These are phyloP conservation scores for Melanotaenia boesemani DNA, from an alignment of 2,797 vertebrate genomes.

Conservation along the genomic window DNA sequence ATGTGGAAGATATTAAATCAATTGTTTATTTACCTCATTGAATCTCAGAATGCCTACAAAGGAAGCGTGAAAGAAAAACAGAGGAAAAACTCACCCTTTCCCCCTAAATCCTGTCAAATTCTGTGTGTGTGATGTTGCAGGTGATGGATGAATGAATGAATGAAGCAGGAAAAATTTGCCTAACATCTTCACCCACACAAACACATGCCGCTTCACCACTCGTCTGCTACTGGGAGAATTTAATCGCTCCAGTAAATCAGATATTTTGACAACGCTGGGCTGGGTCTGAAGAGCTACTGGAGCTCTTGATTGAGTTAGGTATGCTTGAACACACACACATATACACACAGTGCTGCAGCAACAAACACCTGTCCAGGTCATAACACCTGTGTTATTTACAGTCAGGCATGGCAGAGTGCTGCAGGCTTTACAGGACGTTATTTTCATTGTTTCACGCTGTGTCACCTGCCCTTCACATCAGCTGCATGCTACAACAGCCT, in stretches of 20 bases:
- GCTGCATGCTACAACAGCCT: constrained; percentile 19
- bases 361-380: constrained; percentile 63
- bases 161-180: constrained; percentile 4
- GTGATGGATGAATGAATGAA: constrained; percentile 35
- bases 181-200: constrained; percentile 12
- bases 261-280: constrained; percentile 54
- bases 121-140: constrained; percentile 31
- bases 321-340: constrained; percentile 47
- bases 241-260: constrained; percentile 63
- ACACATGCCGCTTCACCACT: background rate
- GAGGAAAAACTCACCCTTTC: background rate
- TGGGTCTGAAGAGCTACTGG: constrained; percentile 55
- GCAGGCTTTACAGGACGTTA: constrained; percentile 33
- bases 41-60: background rate
- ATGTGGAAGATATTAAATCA: no score
- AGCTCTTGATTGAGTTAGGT: constrained; percentile 71
- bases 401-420: constrained; percentile 27
- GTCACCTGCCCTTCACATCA: constrained; percentile 61
- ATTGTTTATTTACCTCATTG: background rate
- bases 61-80: background rate
- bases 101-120: constrained; percentile 17
- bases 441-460: constrained; percentile 58
- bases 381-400: constrained; percentile 61
- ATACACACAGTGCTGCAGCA: constrained; percentile 5
- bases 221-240: constrained; percentile 36